Conservation (phyloP, 2,888 invertebrate genomes). For the Thera obeliscata region DNA sequence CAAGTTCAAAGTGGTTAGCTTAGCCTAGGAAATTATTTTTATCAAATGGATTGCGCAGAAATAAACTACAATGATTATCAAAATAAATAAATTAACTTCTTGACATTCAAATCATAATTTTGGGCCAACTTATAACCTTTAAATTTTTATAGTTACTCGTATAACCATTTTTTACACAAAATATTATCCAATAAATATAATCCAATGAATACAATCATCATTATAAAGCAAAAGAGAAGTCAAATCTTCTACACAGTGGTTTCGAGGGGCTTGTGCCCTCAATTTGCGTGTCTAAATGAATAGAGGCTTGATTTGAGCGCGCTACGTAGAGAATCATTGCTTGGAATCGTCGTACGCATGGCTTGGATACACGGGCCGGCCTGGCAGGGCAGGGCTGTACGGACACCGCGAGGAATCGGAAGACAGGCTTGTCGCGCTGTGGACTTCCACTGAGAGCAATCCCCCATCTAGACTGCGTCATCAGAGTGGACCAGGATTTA, state of each 20-base stretch:
- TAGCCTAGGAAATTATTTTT: too few relatives aligned
- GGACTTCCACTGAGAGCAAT: constrained; percentile 13
- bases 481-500: constrained; percentile 44
- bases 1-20: too few relatives aligned
- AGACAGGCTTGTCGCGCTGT: constrained; percentile 13
- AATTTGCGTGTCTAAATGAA: constrained; percentile 26
- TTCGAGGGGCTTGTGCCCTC: constrained; percentile 15
- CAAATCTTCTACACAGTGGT: constrained; percentile 33
- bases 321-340: constrained; percentile 17
- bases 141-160: too few relatives aligned
- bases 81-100: too few relatives aligned
- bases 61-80: too few relatives aligned
- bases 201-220: too few relatives aligned
- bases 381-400: constrained; percentile 6
- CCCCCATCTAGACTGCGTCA: constrained; percentile 13
- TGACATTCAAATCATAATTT: too few relatives aligned
- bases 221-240: constrained; percentile 23
- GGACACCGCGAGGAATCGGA: constrained; percentile 20
- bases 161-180: too few relatives aligned
- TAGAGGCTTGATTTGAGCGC: constrained; percentile 22
- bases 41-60: too few relatives aligned
- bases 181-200: too few relatives aligned
- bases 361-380: constrained; percentile 21
- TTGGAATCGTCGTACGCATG: constrained; percentile 15
- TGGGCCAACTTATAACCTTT: too few relatives aligned